Percentiles rank a stretch among this genome's conserved stretches.
Conservation (phyloP, 2,797 vertebrate genomes). For the Loriculus beryllinus region DNA sequence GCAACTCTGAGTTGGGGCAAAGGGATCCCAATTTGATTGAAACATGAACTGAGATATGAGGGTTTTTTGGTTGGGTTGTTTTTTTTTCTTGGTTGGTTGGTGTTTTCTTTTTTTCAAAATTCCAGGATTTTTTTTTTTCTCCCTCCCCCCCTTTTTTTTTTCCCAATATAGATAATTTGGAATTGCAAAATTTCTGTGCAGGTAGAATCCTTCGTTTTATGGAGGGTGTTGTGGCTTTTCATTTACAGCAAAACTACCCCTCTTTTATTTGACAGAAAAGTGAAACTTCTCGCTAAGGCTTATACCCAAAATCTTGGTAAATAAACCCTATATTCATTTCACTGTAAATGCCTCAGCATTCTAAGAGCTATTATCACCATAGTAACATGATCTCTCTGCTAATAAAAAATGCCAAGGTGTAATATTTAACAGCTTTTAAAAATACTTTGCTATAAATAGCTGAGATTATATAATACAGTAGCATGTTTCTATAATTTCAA, state of each 20-base stretch:
- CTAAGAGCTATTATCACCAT: not conserved
- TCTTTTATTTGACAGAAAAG: not conserved
- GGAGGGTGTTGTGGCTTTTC: not conserved
- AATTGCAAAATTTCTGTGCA: not conserved
- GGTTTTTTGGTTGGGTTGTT: no score
- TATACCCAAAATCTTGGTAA: not conserved
- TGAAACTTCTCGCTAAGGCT: not conserved
- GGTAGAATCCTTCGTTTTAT: not conserved
- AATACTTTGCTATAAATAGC: not conserved
- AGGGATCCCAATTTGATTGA: not conserved
- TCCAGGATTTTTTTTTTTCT: not conserved
- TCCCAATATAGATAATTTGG: not conserved
- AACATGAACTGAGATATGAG: not conserved
- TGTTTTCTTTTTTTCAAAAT: no score
- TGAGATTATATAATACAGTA: not conserved
- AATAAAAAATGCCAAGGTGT: not conserved
- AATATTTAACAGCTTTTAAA: constrained; percentile 6
- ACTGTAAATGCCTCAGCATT: not conserved
- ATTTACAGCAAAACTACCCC: not conserved
- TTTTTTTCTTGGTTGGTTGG: no score
- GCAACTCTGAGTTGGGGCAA: not conserved
- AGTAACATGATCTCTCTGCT: not conserved
- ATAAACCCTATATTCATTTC: not conserved
- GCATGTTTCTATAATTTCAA: constrained; percentile 7
- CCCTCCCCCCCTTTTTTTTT: not conserved